A percentile compares a stretch with the other conserved stretches of the same genome.
Conservation (phyloP, 2,113 vertebrate species). For the Prionailurus viverrinus region DNA sequence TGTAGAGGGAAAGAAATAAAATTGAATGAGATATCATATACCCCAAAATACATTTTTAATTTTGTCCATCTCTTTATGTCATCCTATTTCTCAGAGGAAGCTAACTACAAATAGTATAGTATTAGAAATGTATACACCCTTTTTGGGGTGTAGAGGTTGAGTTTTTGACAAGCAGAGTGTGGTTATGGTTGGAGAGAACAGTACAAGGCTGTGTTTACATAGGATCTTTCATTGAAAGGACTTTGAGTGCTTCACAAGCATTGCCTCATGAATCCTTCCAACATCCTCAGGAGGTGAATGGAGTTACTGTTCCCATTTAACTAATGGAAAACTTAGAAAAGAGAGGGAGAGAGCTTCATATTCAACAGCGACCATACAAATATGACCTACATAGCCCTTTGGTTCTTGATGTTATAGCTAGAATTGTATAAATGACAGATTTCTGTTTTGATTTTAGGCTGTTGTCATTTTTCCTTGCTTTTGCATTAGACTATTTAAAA, state of each 20-base stretch:
- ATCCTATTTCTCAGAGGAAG: constrained; percentile 47
- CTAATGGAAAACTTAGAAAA: constrained; percentile 54
- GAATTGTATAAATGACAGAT: not conserved
- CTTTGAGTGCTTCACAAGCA: constrained; percentile 54
- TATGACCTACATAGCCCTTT: not conserved
- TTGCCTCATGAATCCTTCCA: constrained; percentile 45
- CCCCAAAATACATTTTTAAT: constrained; percentile 15
- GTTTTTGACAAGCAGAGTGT: not conserved
- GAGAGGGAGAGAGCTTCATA: not conserved
- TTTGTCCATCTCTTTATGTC: not conserved
- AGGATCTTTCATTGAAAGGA: constrained; percentile 48
- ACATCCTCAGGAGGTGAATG: constrained; percentile 1
- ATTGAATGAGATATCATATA: not conserved
- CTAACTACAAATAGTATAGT: not conserved
- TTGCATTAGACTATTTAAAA: constrained; percentile 21
- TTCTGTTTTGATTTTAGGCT: constrained; percentile 35
- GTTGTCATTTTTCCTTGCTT: not conserved
- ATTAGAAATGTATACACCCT: not conserved
- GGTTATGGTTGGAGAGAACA: not conserved
- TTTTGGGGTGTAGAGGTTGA: not conserved
- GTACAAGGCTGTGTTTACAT: constrained; percentile 45
- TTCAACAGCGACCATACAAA: not conserved
- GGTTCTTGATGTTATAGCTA: not conserved
- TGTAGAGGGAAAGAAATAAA: constrained; percentile 32
- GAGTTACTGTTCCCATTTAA: constrained; percentile 62